Base-by-base conservation (phyloP, 1,140 invertebrate species). In the Rhopalosiphum maidis region DNA sequence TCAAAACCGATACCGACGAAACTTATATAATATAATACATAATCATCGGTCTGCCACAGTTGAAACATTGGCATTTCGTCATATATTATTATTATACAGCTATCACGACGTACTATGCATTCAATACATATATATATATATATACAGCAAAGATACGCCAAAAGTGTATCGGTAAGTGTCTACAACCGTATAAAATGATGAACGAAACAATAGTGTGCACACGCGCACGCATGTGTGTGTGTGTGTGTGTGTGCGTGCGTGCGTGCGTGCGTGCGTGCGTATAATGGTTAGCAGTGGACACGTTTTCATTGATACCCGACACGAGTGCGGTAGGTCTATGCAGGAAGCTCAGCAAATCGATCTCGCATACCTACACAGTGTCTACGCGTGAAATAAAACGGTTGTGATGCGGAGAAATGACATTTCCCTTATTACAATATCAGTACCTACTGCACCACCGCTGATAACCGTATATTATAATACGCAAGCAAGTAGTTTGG, bases 221-320 rank as follows among this genome's bases (percentile, higher is more conserved):
- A 4, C 30, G 30, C 15, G 15, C 11, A 30, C 60, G 4, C 30
- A 30, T n/a, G 30, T 68, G 30, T 30, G 30, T 68, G 4, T 37
- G 77, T 37, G 35, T n/a, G 22, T 85, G 37, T 43, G 30, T 18
- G 60, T 6, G 30, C 8, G 37, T 30, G 83, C 1, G 83, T 41
- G 23, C 23, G 9, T 30, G 23, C 23, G 43, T n/a, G 43, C 5
- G 15, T n/a, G 6, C 5, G 11, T n/a, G 43, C n/a, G 21, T 41
- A 85, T 43, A 43, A 85, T 15, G 41, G 37, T 85, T 85, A 30
- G 43, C 23, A n/a, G 85, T 87, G 85, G 43, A 87, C 43, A 87
- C 30, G 18, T 87, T 87, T 87, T 87, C 85, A 87, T 87, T 46
- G 83, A 87, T 87, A 87, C 43, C 85, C 43, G 85, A 87, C 85